Conservation (phyloP, 2,888 invertebrate genomes). For the Cordilura impudica region DNA sequence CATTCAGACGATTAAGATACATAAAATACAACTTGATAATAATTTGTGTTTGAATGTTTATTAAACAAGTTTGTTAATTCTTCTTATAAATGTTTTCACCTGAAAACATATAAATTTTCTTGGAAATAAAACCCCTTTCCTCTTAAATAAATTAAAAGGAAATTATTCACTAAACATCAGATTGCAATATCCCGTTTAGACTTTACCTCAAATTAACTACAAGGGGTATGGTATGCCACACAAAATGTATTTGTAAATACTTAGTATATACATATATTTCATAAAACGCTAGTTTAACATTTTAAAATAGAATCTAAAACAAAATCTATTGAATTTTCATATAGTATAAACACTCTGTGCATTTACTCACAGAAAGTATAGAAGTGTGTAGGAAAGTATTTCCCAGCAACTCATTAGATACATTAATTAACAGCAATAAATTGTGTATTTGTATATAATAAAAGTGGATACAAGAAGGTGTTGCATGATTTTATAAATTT, state of each 20-base stretch:
- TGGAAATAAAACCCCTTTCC: slow-evolving; percentile 10
- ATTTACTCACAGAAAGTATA: no score
- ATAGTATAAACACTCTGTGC: no score
- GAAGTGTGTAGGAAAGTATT: no score
- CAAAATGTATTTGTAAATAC: no score
- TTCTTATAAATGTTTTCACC: slow-evolving; percentile 40
- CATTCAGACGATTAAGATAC: no score
- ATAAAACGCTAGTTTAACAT: no score
- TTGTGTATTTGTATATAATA: slow-evolving; percentile 15
- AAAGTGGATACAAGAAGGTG: slow-evolving; percentile 26
- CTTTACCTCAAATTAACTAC: no score
- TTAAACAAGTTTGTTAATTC: slow-evolving; percentile 48
- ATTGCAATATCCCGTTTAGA: no score
- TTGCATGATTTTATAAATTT: slow-evolving; percentile 28
- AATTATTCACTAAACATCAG: slow-evolving; percentile 27
- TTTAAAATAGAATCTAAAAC: no score
- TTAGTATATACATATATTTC: no score
- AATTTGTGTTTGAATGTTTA: slow-evolving; percentile 30
- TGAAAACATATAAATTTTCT: slow-evolving; percentile 3
- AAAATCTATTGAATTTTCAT: no score
- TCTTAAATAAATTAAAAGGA: slow-evolving; percentile 12
- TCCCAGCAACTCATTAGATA: slow-evolving; percentile 44
- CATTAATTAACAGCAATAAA: slow-evolving; percentile 56
- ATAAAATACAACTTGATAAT: slow-evolving; percentile 25
- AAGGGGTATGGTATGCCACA: no score